Conservation (phyloP, 2,797 vertebrate genomes). For the Enteromius treurensis region DNA sequence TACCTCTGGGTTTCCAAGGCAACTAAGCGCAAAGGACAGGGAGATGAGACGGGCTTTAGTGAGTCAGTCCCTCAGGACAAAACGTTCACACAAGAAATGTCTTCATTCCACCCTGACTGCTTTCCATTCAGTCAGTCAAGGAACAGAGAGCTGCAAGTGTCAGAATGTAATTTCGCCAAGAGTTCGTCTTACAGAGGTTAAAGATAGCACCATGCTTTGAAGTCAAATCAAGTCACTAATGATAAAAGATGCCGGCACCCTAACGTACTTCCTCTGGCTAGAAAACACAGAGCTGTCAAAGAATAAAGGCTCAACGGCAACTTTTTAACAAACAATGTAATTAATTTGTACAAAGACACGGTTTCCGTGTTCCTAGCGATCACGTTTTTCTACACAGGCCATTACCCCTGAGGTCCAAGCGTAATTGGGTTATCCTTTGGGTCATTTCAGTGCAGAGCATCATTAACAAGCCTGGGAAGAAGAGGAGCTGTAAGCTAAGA, state of each 20-base stretch:
- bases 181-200: slow-evolving; percentile 1
- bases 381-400: slow-evolving; percentile 42
- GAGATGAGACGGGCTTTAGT: slow-evolving; percentile 55
- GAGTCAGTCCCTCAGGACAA: slow-evolving; percentile 57
- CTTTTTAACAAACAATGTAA: slow-evolving; percentile 46
- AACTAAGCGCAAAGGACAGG: slow-evolving; percentile 67
- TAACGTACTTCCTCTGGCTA: slow-evolving; percentile 1
- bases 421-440: slow-evolving; percentile 68
- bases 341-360: slow-evolving; percentile 44
- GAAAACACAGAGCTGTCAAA: slow-evolving; percentile 34
- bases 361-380: slow-evolving; percentile 40
- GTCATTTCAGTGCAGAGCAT: slow-evolving; percentile 67
- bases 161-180: slow-evolving; percentile 7
- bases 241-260: neutral
- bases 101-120: slow-evolving; percentile 54
- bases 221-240: slow-evolving; percentile 33
- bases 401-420: slow-evolving; percentile 45
- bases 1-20: slow-evolving; percentile 79
- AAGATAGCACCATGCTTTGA: slow-evolving; percentile 9
- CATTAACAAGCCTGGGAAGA: slow-evolving; percentile 71
- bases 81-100: slow-evolving; percentile 48
- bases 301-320: slow-evolving; percentile 31
- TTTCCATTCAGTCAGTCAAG: slow-evolving; percentile 43
- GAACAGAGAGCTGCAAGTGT: neutral
- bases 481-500: slow-evolving; percentile 67